Percentiles rank a stretch among this genome's conserved stretches.
phyloP scores from a whole-genome alignment of 2,113 vertebrate genomes.

The rat (Rattus norvegicus) region GRCr8 NC_086019.1:236776001-236776500 shows the following conservation, averaged over 20 bases:
- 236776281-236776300: constrained; percentile 1
- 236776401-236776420: background rate
- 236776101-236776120: constrained; percentile 43
- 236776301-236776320: background rate
- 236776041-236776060: constrained; percentile 62
- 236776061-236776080: constrained; percentile 62
- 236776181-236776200: background rate
- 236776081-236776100: constrained; percentile 27
- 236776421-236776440: background rate
- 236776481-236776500: constrained; percentile 46
- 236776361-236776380: background rate
- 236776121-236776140: constrained; percentile 14
- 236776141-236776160: background rate
- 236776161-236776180: constrained; percentile 26
- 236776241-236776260: background rate
- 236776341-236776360: background rate
- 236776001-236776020: background rate
- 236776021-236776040: constrained; percentile 55
- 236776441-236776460: constrained; percentile 35
- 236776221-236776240: background rate
- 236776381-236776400: background rate
- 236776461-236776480: constrained; percentile 32
- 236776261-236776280: background rate
- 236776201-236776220: background rate
- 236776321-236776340: constrained; percentile 24